These are phyloP conservation scores for Aeoliscus strigatus DNA, from an alignment of 2,797 vertebrate genomes.

Conservation along the genomic window DNA sequence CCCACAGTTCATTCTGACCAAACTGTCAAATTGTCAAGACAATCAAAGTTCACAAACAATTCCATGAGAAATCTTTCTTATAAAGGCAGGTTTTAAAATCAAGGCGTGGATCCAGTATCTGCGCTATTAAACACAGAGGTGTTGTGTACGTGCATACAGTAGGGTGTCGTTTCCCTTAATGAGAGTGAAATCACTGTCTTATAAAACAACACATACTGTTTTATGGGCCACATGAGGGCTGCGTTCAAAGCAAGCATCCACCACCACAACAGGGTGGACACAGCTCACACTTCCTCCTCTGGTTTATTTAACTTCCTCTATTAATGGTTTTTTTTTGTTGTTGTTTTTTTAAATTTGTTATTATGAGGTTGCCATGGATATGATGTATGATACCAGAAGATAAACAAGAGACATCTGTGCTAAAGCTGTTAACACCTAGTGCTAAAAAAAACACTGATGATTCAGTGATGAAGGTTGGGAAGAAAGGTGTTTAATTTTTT, in stretches of 20 bases:
- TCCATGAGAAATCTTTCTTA: background rate
- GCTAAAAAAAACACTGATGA: background rate
- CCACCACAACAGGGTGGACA: conserved; percentile 67
- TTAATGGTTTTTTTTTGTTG: conserved; percentile 62
- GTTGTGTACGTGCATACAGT: conserved; percentile 34
- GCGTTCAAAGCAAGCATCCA: conserved; percentile 72
- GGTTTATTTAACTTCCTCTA: conserved; percentile 62
- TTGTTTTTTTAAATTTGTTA: too few species aligned
- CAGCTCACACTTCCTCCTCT: conserved; percentile 56
- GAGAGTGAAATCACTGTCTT: conserved; percentile 68
- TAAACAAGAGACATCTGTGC: conserved; percentile 9
- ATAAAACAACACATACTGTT: conserved; percentile 75
- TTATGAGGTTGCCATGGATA: conserved; percentile 41
- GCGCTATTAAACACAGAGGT: conserved; percentile 22
- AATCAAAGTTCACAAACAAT: too few species aligned
- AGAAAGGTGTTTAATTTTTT: background rate
- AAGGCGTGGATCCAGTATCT: conserved; percentile 14
- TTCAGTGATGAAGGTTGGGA: background rate
- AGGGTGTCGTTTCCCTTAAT: conserved; percentile 64
- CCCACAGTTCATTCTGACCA: too few species aligned
- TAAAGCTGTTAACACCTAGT: background rate
- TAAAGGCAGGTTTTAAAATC: background rate
- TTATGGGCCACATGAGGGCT: conserved; percentile 67
- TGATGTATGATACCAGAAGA: conserved; percentile 21
- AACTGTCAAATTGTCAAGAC: too few species aligned